Evolutionary conservation across 2,888 invertebrate species (phyloP), one percentile per base, ranked within the genome.

Genomic region (Scrobipalpa costella): DNA sequence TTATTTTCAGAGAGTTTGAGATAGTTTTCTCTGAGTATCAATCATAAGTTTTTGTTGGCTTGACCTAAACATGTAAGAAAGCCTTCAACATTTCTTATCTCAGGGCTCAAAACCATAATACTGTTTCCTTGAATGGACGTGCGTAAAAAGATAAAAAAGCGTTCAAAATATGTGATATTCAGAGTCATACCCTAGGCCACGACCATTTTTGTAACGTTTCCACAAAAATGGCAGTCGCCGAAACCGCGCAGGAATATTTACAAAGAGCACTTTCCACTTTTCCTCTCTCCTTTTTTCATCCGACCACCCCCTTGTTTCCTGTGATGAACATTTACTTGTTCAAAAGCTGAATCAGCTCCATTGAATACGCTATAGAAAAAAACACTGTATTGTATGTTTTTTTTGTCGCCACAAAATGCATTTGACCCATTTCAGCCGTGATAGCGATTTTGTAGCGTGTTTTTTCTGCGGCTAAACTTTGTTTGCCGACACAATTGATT

Each of bases 321-420:
- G 75, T 76, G 77, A 79, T 78, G 74, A 80, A 80, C 78, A 84
- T 81, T 83, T 80, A 83, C 83, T 77, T 80, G 78, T 71, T 80
- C 77, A 80, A 80, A 80, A 80, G 76, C 80, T 78, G 77, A 80
- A 83, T 82, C 75, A 75, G 69, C 70, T 71, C 73, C 73, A 60
- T 9, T 49, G 59, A 44, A 44, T 75, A 68, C 72, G 73, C 74
- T 77, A 71, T 72, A 76, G 79, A 77, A 73, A 78, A n/a, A 81
- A 78, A 55, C 5, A 15, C 15, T 55, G 55, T 15, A n/a, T 27
- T n/a, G 11, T 33, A 11, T 55, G 55, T 78, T 78, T 82, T 76
- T 82, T 77, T 77, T 79, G 72, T 65, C 47, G 69, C 63, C 71
- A 66, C 71, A 73, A 77, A 79, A 73, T 77, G 78, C 74, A 75